A percentile compares a stretch with the other conserved stretches of the same genome.
Conservation (phyloP, 1,140 invertebrate species). For the Trichoplusia ni region DNA sequence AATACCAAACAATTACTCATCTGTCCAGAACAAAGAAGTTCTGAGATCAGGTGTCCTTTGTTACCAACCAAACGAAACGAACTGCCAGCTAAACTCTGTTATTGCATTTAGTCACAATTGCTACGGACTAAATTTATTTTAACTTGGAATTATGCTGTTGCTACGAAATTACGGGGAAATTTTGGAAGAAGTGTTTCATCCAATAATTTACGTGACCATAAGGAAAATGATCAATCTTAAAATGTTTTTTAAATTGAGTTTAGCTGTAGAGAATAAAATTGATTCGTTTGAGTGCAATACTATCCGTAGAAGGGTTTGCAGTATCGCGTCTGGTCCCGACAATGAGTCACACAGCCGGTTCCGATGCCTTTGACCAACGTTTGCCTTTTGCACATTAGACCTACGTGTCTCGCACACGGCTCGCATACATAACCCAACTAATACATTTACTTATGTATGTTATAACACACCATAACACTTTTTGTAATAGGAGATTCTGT, state of each 20-base stretch:
- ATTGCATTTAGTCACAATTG: no score
- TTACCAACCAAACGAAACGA: conserved; percentile 2
- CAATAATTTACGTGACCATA: no score
- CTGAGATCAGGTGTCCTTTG: conserved; percentile 17
- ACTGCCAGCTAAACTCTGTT: not conserved
- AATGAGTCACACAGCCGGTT: conserved; percentile 61
- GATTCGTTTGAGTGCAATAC: conserved; percentile 23
- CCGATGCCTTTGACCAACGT: conserved; percentile 24
- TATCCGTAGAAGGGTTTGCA: conserved; percentile 25
- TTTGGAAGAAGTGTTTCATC: no score
- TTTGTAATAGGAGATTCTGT: not conserved
- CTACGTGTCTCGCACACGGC: conserved; percentile 18
- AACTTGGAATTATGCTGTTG: no score
- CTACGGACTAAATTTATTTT: no score
- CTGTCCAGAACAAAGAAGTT: conserved; percentile 32
- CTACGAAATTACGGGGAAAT: no score
- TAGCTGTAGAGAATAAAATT: conserved; percentile 19
- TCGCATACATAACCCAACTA: not conserved
- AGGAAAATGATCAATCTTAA: not conserved
- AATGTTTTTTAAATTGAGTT: not conserved
- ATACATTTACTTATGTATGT: not conserved
- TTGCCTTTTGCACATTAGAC: conserved; percentile 31
- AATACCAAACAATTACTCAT: conserved; percentile 42
- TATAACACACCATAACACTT: not conserved
- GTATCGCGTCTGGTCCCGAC: conserved; percentile 29